Percentiles rank a stretch among this genome's conserved stretches.
phyloP scores from a whole-genome alignment of 1,140 invertebrate genomes.

The Antheraea mylitta region DNA sequence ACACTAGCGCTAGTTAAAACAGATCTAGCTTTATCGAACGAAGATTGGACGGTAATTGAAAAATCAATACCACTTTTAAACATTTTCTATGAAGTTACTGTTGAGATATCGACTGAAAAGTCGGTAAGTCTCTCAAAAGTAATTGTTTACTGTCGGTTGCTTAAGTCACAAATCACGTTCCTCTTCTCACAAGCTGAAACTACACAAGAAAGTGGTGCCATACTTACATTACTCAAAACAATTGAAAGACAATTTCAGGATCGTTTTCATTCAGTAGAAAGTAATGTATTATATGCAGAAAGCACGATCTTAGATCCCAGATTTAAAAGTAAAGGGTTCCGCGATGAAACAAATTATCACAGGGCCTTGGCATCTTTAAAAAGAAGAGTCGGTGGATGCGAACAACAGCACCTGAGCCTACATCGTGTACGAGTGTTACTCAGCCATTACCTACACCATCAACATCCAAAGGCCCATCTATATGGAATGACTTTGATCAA shows the following conservation, averaged over 20 bases:
- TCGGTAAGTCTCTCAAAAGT: slow-evolving; percentile 6
- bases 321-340: slow-evolving; percentile 7
- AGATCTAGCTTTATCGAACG: background rate
- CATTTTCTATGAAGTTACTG: slow-evolving; percentile 2
- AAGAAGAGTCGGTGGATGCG: slow-evolving; percentile 1
- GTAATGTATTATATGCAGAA: slow-evolving; percentile 1
- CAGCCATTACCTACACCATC: too few relatives aligned
- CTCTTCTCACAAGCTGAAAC: background rate
- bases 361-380: background rate
- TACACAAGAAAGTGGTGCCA: background rate
- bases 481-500: too few relatives aligned
- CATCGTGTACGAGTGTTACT: background rate
- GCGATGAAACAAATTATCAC: background rate
- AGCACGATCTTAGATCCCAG: too few relatives aligned
- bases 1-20: background rate
- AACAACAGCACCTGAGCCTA: background rate
- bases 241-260: background rate
- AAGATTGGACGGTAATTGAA: background rate
- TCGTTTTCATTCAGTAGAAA: background rate
- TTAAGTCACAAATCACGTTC: slow-evolving; percentile 5
- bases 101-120: slow-evolving; percentile 6
- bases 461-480: too few relatives aligned
- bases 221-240: background rate
- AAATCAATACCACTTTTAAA: background rate
- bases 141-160: background rate